Evolutionary conservation across 2,113 vertebrate species (phyloP).

Genomic region (Corythoichthys haematopterus): DNA sequence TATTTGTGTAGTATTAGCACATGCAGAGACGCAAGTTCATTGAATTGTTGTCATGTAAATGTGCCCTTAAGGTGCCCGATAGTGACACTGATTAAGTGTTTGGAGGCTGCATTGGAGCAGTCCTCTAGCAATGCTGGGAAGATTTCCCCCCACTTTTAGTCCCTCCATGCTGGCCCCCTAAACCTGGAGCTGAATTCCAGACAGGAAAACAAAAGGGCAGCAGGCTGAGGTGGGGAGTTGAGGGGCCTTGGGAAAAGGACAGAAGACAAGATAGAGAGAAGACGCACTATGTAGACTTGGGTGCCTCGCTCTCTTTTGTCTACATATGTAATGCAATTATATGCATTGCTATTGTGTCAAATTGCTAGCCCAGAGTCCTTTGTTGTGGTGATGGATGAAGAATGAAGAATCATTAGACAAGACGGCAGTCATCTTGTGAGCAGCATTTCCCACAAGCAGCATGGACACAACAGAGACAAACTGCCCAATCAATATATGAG

Average conservation of each 20-base stretch:
- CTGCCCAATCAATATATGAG: not conserved
- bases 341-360: slow-evolving; percentile 29
- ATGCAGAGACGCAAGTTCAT: not conserved
- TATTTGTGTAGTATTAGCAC: not conserved
- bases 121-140: slow-evolving; percentile 26
- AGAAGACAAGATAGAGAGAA: slow-evolving; percentile 41
- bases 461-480: not conserved
- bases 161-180: slow-evolving; percentile 49
- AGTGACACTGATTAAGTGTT: slow-evolving; percentile 1
- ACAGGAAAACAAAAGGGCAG: slow-evolving; percentile 66
- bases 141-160: slow-evolving; percentile 28
- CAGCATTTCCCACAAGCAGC: slow-evolving; percentile 35
- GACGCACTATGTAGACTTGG: slow-evolving; percentile 19
- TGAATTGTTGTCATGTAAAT: slow-evolving; percentile 7
- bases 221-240: slow-evolving; percentile 13
- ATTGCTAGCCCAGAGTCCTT: slow-evolving; percentile 27
- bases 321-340: slow-evolving; percentile 47
- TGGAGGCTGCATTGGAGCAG: slow-evolving; percentile 13
- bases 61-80: not conserved
- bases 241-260: slow-evolving; percentile 32
- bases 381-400: slow-evolving; percentile 33
- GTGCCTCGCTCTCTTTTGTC: slow-evolving; percentile 31
- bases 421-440: slow-evolving; percentile 14
- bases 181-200: slow-evolving; percentile 64
- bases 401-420: slow-evolving; percentile 27